Base-by-base conservation (phyloP, 2,888 invertebrate species). In the Chymomyza fuscimana region DNA sequence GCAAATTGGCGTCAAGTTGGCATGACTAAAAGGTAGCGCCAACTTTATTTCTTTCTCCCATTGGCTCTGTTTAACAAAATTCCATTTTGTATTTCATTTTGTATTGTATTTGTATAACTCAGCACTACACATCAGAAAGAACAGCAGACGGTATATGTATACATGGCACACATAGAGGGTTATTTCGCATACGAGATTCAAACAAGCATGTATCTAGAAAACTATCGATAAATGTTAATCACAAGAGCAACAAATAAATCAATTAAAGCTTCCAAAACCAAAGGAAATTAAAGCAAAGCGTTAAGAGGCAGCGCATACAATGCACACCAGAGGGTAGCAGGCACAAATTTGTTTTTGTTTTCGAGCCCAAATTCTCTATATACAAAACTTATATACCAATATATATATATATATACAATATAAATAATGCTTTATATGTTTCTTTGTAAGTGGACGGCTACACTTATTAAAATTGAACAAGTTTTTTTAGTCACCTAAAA, bases 191-290 rank as follows among this genome's bases (percentile, higher is more conserved):
- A 46, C 40, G 40, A 46, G 0, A 2, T 2, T 46, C 32, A 1
- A 32, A 32, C 32, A 67, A 64, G 63, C 64, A 50, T 58, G 15
- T 58, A 58, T 22, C 58, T 58, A 58, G 6, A 7, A 58, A 22
- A 58, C 59, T 59, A 46, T 12, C 40, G 40, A 58, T 50, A 66
- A 40, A 32, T 58, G 40, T 46, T 36, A 65, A 54, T 19, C n/a
- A 66, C 36, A 60, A 36, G 54, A 46, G 76, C 73, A 77, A 64
- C 54, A 50, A 63, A 63, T 71, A 70, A 76, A 80, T 70, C 77
- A 79, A 76, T 63, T 66, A 63, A 74, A 69, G 76, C 78, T 78
- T 78, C 68, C 76, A 70, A 52, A 19, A 64, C 22, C 22, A 32
- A 74, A 46, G 63, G 51, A 70, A 25, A 32, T 32, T 52, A 25